Conservation (phyloP, 2,113 vertebrate genomes). For the Sinocyclocheilus anophthalmus region DNA sequence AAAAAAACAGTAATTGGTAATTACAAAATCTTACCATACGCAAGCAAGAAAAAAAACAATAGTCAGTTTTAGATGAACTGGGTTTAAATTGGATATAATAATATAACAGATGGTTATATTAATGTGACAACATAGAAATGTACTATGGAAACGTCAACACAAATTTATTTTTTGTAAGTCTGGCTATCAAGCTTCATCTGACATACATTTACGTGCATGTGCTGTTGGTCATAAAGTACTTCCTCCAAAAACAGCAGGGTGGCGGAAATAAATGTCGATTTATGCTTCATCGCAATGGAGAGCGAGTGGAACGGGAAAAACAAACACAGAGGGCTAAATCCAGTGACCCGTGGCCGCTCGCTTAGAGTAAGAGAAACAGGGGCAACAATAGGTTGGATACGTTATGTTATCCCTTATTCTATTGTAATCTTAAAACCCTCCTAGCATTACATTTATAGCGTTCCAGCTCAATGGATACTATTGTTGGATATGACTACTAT, state of each 20-base stretch:
- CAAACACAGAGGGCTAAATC: constrained; percentile 36
- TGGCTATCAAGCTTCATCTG: too few species aligned
- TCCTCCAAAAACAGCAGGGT: constrained; percentile 44
- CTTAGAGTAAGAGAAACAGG: neutral
- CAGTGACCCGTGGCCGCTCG: constrained; percentile 53
- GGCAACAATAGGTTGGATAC: constrained; percentile 17
- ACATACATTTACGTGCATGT: too few species aligned
- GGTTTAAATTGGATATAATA: too few species aligned
- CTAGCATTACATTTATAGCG: neutral
- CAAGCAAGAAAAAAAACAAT: neutral
- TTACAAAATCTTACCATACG: neutral
- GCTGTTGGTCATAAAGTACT: neutral
- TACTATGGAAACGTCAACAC: too few species aligned
- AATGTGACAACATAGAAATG: too few species aligned
- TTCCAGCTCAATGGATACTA: neutral
- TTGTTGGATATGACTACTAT: neutral
- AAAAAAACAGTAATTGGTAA: too few species aligned
- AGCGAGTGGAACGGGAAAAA: constrained; percentile 44
- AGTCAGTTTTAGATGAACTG: too few species aligned
- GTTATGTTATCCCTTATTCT: neutral
- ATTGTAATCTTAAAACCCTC: neutral
- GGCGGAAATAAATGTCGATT: neutral
- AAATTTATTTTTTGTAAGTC: too few species aligned
- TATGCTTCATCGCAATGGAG: neutral
- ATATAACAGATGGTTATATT: too few species aligned